These are phyloP conservation scores for Blera fallax DNA, from an alignment of 2,888 invertebrate species.

Conservation along the genomic window DNA sequence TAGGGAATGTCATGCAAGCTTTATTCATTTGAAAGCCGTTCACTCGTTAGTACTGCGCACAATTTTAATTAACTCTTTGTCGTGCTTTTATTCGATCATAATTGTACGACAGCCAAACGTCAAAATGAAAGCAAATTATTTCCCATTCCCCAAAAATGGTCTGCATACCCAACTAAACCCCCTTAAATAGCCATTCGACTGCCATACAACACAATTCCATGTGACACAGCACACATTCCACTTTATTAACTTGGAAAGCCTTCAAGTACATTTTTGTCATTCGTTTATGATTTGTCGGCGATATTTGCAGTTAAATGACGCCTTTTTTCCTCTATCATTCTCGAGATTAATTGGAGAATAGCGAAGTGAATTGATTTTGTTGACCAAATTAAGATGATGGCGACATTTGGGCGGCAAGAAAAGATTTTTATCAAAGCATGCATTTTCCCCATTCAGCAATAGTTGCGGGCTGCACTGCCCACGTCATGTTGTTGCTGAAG, in stretches of 20 bases:
- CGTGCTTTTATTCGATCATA: background rate
- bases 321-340: constrained; percentile 49
- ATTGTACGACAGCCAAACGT: background rate
- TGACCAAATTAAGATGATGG: constrained; percentile 69
- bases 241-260: constrained; percentile 31
- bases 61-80: constrained; percentile 17
- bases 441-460: constrained; percentile 10
- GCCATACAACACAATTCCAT: background rate
- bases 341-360: constrained; percentile 66
- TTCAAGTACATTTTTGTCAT: constrained; percentile 54
- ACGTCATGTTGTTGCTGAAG: constrained; percentile 18
- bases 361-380: constrained; percentile 62
- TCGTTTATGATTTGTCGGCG: constrained; percentile 65
- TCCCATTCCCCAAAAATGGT: constrained; percentile 17
- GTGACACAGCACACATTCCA: background rate
- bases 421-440: constrained; percentile 43
- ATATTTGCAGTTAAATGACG: constrained; percentile 47
- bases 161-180: background rate
- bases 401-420: constrained; percentile 63
- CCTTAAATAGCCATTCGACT: background rate
- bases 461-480: constrained; percentile 18
- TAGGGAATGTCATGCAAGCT: background rate
- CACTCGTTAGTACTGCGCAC: background rate
- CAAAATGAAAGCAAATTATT: constrained; percentile 22
- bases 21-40: background rate